Conservation (phyloP, 2,113 vertebrate species). For the Danionella cerebrum region DNA sequence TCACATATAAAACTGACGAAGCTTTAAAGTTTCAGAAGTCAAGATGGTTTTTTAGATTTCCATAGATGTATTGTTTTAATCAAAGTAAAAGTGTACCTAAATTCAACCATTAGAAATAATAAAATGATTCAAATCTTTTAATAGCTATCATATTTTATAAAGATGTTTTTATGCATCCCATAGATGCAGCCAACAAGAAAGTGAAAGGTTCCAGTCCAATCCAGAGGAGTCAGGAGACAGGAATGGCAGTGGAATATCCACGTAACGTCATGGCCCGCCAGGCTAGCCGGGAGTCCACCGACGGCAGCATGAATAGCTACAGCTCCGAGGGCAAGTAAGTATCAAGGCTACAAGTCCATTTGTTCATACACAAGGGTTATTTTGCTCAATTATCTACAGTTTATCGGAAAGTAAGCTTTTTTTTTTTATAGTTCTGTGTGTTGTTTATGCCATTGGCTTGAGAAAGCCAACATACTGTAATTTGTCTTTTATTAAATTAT, state of each 20-base stretch:
- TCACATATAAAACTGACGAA: too few relatives aligned
- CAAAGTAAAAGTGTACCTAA: too few relatives aligned
- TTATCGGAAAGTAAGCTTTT: not conserved
- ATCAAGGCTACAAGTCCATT: not conserved
- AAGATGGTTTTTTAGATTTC: too few relatives aligned
- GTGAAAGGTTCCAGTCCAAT: constrained; percentile 79
- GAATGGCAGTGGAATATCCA: constrained; percentile 91
- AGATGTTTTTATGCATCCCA: not conserved
- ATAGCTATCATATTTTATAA: too few relatives aligned
- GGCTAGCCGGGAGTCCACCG: constrained; percentile 90
- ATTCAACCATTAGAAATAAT: too few relatives aligned
- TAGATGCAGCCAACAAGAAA: constrained; percentile 78
- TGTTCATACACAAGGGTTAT: not conserved
- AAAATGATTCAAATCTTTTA: too few relatives aligned
- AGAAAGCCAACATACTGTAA: too few relatives aligned
- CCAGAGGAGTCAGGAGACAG: constrained; percentile 94
- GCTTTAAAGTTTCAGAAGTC: too few relatives aligned
- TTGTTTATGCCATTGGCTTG: too few relatives aligned
- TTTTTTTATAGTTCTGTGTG: too few relatives aligned
- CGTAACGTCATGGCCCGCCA: constrained; percentile 88
- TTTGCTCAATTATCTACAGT: not conserved
- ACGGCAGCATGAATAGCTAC: constrained; percentile 97
- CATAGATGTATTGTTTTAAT: too few relatives aligned
- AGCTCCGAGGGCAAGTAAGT: constrained; percentile 99
- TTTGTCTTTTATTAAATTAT: too few relatives aligned